A percentile compares a stretch with the other conserved stretches of the same genome.
phyloP scores from a whole-genome alignment of 2,113 vertebrate species.

The Neoarius graeffei region DNA sequence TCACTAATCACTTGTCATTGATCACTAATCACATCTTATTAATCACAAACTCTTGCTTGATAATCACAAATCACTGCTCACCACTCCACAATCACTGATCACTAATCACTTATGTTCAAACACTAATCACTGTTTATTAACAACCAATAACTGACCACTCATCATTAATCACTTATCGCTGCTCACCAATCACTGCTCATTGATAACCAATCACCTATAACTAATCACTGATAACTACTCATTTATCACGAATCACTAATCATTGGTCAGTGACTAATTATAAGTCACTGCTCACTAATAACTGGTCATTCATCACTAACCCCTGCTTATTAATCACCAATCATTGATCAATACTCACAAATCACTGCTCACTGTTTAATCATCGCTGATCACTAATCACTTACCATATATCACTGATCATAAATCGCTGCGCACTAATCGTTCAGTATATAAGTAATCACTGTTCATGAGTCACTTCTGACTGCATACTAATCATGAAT shows the following conservation, averaged over 20 bases:
- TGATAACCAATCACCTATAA: rapidly evolving
- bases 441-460: not conserved
- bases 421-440: not conserved
- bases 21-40: not conserved
- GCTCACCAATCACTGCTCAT: not conserved
- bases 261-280: not conserved
- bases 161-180: not conserved
- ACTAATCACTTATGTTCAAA: not conserved
- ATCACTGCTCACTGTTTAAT: too few relatives aligned
- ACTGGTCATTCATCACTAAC: not conserved
- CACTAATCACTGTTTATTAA: not conserved
- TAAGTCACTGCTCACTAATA: not conserved
- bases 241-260: not conserved
- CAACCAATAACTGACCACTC: not conserved
- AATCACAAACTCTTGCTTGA: not conserved
- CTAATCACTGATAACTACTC: not conserved
- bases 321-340: not conserved
- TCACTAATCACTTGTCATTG: too few relatives aligned
- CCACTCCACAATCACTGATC: not conserved
- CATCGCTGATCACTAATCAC: not conserved
- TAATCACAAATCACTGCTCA: not conserved
- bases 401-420: too few relatives aligned
- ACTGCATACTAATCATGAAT: not conserved
- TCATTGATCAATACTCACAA: not conserved
- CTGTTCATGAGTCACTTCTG: not conserved